Evolutionary conservation across 92 coral and sea anemone species (phyloP).

Genomic region (Phenganax marumi): DNA sequence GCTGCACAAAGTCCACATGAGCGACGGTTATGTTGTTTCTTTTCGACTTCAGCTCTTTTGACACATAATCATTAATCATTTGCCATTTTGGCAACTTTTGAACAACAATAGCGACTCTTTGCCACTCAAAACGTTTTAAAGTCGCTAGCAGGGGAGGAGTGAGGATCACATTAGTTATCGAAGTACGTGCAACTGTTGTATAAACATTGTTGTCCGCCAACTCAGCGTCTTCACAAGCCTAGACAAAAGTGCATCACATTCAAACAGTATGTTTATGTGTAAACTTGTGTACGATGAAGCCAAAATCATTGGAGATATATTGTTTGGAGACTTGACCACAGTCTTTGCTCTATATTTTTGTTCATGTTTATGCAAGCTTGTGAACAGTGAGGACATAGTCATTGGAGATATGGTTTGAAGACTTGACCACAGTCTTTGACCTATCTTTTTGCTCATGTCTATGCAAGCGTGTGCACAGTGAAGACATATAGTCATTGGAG

Average conservation of each 20-base stretch:
- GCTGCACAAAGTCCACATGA: not conserved
- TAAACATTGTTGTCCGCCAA: constrained; percentile 68
- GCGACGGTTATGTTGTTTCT: not conserved
- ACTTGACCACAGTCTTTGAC: no score
- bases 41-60: not conserved
- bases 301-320: no score
- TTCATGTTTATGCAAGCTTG: not conserved
- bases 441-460: no score
- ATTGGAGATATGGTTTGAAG: no score
- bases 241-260: constrained; percentile 5
- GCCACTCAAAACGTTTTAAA: constrained; percentile 62
- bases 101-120: constrained; percentile 62
- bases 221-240: constrained; percentile 72
- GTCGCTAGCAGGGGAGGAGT: constrained; percentile 57
- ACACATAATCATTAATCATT: not conserved
- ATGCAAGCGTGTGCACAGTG: no score
- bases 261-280: no score
- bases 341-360: not conserved
- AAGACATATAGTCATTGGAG: no score
- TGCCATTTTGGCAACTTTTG: constrained; percentile 57
- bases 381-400: no score
- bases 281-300: no score
- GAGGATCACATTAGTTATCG: constrained; percentile 58
- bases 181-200: constrained; percentile 73
- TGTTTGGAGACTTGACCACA: not conserved